Conservation (phyloP, 1,140 invertebrate genomes). For the Drosophila funebris region DNA sequence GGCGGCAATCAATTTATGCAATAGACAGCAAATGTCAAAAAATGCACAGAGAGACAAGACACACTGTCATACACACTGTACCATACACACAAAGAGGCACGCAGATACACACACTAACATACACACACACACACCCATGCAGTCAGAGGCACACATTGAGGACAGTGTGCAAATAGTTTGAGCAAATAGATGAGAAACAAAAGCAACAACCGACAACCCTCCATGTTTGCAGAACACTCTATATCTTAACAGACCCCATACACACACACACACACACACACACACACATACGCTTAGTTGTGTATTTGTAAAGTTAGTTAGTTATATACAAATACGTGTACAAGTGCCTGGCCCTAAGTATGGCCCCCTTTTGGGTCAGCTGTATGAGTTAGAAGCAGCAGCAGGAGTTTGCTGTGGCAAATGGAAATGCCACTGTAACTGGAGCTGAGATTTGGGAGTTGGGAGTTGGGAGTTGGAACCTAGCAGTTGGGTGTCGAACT, state of each 20-base stretch:
- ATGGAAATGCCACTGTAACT: not conserved
- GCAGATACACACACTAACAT: not conserved
- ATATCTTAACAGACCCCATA: slow-evolving; percentile 13
- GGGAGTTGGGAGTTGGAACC: not conserved
- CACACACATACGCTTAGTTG: not conserved
- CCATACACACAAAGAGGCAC: not conserved
- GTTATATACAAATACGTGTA: slow-evolving; percentile 72
- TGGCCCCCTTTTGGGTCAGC: not conserved
- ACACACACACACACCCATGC: not conserved
- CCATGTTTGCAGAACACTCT: slow-evolving; percentile 59
- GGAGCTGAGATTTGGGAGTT: not conserved
- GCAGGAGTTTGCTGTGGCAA: not conserved
- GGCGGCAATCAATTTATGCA: slow-evolving; percentile 27
- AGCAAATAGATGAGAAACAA: slow-evolving; percentile 34
- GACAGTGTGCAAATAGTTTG: slow-evolving; percentile 45
- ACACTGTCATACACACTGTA: too few relatives aligned
- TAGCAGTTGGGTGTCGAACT: too few relatives aligned
- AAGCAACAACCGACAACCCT: slow-evolving; percentile 41
- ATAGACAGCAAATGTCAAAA: slow-evolving; percentile 20
- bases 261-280: not conserved
- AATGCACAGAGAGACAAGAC: slow-evolving; percentile 12
- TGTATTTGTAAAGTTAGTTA: slow-evolving; percentile 58
- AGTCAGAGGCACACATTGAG: not conserved
- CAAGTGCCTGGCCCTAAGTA: slow-evolving; percentile 39
- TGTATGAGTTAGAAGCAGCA: not conserved